phyloP scores from a whole-genome alignment of 2,888 invertebrate species.

The Tenthredo livida region DNA sequence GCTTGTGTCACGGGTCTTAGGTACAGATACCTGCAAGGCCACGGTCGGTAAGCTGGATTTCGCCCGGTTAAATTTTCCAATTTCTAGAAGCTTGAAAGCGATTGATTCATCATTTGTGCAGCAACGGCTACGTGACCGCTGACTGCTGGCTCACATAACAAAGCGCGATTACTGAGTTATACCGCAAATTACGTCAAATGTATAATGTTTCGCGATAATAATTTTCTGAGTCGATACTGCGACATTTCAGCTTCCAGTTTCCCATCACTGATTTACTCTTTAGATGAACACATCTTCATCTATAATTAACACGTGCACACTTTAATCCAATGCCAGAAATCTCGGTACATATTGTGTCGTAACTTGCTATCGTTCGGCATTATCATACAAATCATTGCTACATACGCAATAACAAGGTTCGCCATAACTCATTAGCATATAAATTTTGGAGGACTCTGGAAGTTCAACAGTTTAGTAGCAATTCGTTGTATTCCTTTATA shows the following conservation, averaged over 20 bases:
- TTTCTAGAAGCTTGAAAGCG: background rate
- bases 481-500: background rate
- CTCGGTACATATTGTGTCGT: background rate
- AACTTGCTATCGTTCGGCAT: background rate
- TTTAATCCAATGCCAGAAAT: background rate
- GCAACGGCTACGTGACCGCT: background rate
- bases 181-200: background rate
- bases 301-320: background rate
- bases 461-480: background rate
- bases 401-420: background rate
- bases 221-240: background rate
- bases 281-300: background rate
- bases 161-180: background rate
- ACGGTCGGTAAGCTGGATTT: slow-evolving; percentile 42
- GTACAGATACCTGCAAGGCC: slow-evolving; percentile 38
- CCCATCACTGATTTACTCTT: background rate
- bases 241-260: background rate
- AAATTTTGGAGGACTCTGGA: background rate
- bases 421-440: slow-evolving; percentile 38
- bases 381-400: slow-evolving; percentile 1
- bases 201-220: background rate
- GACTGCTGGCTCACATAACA: background rate
- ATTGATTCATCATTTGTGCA: background rate
- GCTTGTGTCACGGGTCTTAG: background rate
- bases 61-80: slow-evolving; percentile 18